Evolutionary conservation across 2,113 vertebrate genomes (phyloP), one percentile per base, ranked within the genome.

Genomic region (Engraulis encrasicolus): DNA sequence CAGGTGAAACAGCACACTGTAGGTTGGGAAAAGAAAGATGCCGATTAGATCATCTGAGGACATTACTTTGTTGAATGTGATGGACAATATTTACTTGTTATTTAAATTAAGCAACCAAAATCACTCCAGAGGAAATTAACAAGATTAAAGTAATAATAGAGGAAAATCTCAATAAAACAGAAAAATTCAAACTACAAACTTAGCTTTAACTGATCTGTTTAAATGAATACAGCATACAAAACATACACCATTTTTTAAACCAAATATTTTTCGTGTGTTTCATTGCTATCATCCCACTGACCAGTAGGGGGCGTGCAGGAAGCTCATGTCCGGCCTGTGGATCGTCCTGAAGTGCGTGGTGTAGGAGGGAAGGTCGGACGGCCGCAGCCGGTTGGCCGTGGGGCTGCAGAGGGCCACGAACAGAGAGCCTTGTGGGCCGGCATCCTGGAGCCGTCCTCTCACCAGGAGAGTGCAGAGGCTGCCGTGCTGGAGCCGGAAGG

Each of bases 401-500:
- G 96, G 96, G 0, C 92, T 94, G 85, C 97, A 97, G 84, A 97
- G 89, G 12, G 95, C 94, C 52, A 95, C 85, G n/a, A 97, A 95
- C 71, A 95, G 74, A 9, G 54, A 31, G 0, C 78, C 48, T 31
- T 80, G 36, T 20, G 0, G 0, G n/a, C 90, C 78, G 9, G 87
- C 38, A n/a, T n/a, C n/a, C 0, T 36, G 85, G 78, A 95, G 95
- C 83, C 87, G 92, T 18, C 96, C 95, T 0, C 58, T 71, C 83
- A 97, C 92, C 37, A 94, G 83, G 87, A 95, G 79, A 0, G 93
- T 93, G 36, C 91, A 93, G 37, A 92, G 91, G 7, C 91, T 90
- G 2, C 93, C 88, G 0, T 93, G 88, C 40, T 90, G 92, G 80
- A 92, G 81, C 50, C 91, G 93, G 81, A 96, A 93, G 2, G 92